phyloP scores from a whole-genome alignment of 2,888 invertebrate species.

The Chymomyza caudatula region DNA sequence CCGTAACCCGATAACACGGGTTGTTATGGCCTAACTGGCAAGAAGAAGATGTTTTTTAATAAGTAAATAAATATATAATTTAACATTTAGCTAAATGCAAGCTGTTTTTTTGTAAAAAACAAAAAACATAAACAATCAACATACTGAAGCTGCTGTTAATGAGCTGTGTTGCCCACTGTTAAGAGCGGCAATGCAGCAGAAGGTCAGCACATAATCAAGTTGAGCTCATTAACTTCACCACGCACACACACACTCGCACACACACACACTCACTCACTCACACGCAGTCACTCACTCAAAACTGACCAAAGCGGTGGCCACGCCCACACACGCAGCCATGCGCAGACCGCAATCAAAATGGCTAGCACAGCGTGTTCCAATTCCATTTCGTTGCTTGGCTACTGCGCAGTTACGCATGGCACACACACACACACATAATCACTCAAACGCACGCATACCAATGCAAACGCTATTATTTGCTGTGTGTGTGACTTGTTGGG shows the following conservation, averaged over 20 bases:
- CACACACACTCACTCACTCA: background rate
- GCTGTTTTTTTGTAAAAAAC: too few relatives aligned
- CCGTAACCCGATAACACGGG: too few relatives aligned
- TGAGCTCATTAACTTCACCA: constrained; percentile 56
- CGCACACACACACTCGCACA: constrained; percentile 10
- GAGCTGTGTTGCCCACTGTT: constrained; percentile 38
- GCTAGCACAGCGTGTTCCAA: constrained; percentile 41
- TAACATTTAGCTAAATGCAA: too few relatives aligned
- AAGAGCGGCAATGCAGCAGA: constrained; percentile 31
- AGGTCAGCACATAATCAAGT: constrained; percentile 65
- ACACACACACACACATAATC: background rate
- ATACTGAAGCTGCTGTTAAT: too few relatives aligned
- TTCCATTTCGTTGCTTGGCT: constrained; percentile 46
- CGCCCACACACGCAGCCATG: constrained; percentile 53
- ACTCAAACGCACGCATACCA: background rate
- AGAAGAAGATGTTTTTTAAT: constrained; percentile 66
- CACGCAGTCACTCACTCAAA: background rate
- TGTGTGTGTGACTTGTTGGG: too few relatives aligned
- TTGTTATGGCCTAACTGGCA: too few relatives aligned
- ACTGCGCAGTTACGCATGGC: constrained; percentile 36
- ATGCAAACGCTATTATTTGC: constrained; percentile 3
- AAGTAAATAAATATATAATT: constrained; percentile 22
- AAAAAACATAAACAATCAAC: background rate
- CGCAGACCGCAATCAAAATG: constrained; percentile 54
- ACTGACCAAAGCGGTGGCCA: constrained; percentile 29